These are phyloP conservation scores for Parotocinclus haroldoi DNA, from an alignment of 2,797 vertebrate species.

Conservation along the genomic window DNA sequence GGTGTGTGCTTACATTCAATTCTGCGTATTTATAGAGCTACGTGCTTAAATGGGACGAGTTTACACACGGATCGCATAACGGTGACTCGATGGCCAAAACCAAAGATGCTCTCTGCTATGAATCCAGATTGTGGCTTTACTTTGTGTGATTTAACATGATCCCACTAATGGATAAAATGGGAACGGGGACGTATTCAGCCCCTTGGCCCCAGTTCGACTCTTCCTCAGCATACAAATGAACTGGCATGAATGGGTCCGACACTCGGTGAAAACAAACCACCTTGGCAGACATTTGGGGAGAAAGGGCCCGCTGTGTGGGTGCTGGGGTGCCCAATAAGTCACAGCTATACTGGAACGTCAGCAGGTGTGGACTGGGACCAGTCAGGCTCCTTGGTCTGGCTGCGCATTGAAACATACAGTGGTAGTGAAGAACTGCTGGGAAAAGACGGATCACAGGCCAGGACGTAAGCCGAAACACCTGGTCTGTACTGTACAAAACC, in stretches of 20 bases:
- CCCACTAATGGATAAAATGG: constrained; percentile 61
- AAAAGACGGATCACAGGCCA: constrained; percentile 29
- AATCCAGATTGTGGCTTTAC: constrained; percentile 45
- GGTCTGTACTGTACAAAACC: constrained; percentile 27
- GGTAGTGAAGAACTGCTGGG: constrained; percentile 22
- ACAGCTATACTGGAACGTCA: constrained; percentile 43
- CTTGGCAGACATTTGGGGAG: constrained; percentile 51
- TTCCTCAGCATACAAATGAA: constrained; percentile 72
- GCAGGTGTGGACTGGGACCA: constrained; percentile 44
- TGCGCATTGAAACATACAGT: constrained; percentile 23
- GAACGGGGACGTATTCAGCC: constrained; percentile 66
- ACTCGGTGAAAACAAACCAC: constrained; percentile 61
- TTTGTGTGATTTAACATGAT: constrained; percentile 61
- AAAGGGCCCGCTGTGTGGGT: constrained; percentile 47
- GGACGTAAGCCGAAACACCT: constrained; percentile 15
- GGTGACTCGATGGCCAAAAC: constrained; percentile 14
- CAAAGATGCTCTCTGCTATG: constrained; percentile 40
- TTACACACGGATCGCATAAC: constrained; percentile 26
- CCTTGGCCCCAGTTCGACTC: constrained; percentile 56
- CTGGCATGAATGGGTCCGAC: constrained; percentile 67
- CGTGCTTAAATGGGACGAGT: constrained; percentile 18
- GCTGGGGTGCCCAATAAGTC: constrained; percentile 48
- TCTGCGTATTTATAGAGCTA: constrained; percentile 8
- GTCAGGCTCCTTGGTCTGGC: constrained; percentile 30
- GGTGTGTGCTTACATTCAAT: constrained; percentile 25